Conservation (phyloP, 1,140 invertebrate species). For the Ridgeia piscesae region DNA sequence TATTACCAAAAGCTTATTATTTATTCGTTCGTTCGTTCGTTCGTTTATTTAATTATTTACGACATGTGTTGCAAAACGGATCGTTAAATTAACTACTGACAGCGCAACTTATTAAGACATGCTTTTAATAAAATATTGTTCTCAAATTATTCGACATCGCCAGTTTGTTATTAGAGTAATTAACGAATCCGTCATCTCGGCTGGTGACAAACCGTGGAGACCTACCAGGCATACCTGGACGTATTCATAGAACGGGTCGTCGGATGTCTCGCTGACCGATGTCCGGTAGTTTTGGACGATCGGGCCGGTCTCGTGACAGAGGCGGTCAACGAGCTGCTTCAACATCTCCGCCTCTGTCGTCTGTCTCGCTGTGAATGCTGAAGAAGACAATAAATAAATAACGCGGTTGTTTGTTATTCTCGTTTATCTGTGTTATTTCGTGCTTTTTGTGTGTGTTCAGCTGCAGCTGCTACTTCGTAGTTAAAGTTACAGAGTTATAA, state of each 20-base stretch:
- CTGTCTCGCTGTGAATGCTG: background rate
- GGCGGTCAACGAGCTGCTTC: background rate
- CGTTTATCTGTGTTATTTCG: too few species aligned
- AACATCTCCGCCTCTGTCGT: background rate
- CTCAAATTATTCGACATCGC: background rate
- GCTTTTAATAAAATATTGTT: too few species aligned
- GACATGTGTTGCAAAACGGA: too few species aligned
- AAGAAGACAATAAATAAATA: background rate
- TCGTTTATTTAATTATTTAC: too few species aligned
- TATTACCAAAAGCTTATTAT: too few species aligned
- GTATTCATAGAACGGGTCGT: background rate
- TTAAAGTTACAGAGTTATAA: background rate
- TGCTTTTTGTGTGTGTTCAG: too few species aligned
- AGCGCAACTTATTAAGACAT: too few species aligned
- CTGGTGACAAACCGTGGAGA: background rate
- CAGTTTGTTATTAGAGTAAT: background rate
- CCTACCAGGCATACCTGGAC: background rate
- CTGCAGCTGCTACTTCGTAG: background rate
- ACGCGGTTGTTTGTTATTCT: background rate
- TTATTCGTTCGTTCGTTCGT: too few species aligned
- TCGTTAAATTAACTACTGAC: too few species aligned
- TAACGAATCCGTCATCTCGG: too few species aligned
- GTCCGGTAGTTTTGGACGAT: background rate
- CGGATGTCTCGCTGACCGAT: background rate
- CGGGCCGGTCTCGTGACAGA: background rate